A percentile compares a stretch with the other conserved stretches of the same genome.
phyloP scores from a whole-genome alignment of 2,797 vertebrate species.

The Kryptolebias ocellatus region DNA sequence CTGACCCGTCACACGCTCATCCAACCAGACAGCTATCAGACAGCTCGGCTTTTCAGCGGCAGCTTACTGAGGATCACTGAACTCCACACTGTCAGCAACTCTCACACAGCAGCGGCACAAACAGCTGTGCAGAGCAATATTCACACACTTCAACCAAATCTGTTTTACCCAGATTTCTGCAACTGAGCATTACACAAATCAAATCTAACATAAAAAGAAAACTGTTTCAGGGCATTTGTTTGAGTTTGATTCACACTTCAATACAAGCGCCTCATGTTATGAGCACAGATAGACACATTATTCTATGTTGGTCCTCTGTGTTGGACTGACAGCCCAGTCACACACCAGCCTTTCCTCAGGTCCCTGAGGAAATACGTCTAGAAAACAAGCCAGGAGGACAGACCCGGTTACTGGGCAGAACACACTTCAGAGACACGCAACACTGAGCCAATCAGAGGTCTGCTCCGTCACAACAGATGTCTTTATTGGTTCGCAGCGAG shows the following conservation, averaged over 20 bases:
- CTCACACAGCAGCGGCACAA: conserved; percentile 51
- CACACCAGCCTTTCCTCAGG: conserved; percentile 40
- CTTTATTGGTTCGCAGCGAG: conserved; percentile 60
- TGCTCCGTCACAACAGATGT: conserved; percentile 46
- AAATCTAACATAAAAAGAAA: neutral
- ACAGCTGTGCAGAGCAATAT: conserved; percentile 34
- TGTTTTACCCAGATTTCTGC: neutral
- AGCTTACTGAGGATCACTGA: conserved; percentile 75
- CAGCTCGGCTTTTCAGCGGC: conserved; percentile 54
- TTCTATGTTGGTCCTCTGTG: conserved; percentile 41
- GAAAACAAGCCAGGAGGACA: conserved; percentile 63
- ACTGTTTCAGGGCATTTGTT: conserved; percentile 34
- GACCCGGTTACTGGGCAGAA: conserved; percentile 78
- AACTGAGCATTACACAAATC: neutral
- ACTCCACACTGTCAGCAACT: conserved; percentile 74
- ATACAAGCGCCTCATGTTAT: neutral
- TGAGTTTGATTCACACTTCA: conserved; percentile 10
- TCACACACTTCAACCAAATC: neutral
- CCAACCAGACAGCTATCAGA: conserved; percentile 43
- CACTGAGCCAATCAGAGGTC: conserved; percentile 63
- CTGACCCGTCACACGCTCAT: conserved; percentile 38
- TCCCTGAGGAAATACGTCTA: conserved; percentile 53
- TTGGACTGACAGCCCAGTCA: conserved; percentile 43
- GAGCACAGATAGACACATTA: conserved; percentile 21
- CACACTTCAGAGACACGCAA: conserved; percentile 51